Conservation (phyloP, 2,888 invertebrate genomes). For the Frankliniella intonsa region DNA sequence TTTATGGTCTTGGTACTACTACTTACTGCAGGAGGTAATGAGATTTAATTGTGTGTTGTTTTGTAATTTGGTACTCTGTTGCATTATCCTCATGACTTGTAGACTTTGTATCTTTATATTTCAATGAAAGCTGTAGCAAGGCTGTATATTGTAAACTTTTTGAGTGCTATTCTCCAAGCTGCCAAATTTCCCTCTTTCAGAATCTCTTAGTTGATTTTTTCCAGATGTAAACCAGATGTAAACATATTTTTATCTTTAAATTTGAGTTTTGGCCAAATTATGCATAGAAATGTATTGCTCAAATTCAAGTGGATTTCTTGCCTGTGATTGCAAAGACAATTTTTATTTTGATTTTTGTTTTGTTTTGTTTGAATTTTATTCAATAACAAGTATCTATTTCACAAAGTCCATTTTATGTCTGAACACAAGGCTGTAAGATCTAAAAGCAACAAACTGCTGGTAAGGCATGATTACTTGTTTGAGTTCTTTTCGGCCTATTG, state of each 20-base stretch:
- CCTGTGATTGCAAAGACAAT: background rate
- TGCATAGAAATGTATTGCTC: background rate
- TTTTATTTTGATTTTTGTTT: too few relatives aligned
- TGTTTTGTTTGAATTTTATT: too few relatives aligned
- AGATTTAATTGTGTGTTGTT: background rate
- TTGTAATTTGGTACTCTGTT: background rate
- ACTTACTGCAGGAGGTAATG: background rate
- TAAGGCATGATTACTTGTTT: too few relatives aligned
- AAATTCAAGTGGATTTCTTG: background rate
- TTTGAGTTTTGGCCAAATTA: too few relatives aligned
- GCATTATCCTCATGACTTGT: background rate
- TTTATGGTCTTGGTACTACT: background rate
- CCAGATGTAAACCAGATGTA: too few relatives aligned
- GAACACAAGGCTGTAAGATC: too few relatives aligned
- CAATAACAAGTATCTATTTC: too few relatives aligned
- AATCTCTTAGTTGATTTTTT: too few relatives aligned
- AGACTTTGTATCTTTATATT: constrained; percentile 15
- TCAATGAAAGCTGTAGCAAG: background rate
- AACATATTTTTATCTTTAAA: too few relatives aligned
- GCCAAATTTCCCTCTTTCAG: background rate
- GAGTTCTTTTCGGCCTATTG: too few relatives aligned
- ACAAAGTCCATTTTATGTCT: too few relatives aligned
- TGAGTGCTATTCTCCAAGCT: background rate
- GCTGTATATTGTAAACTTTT: background rate
- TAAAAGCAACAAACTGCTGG: too few relatives aligned